Base-by-base conservation (phyloP, 2,797 vertebrate species). In the Spatula clypeata region DNA sequence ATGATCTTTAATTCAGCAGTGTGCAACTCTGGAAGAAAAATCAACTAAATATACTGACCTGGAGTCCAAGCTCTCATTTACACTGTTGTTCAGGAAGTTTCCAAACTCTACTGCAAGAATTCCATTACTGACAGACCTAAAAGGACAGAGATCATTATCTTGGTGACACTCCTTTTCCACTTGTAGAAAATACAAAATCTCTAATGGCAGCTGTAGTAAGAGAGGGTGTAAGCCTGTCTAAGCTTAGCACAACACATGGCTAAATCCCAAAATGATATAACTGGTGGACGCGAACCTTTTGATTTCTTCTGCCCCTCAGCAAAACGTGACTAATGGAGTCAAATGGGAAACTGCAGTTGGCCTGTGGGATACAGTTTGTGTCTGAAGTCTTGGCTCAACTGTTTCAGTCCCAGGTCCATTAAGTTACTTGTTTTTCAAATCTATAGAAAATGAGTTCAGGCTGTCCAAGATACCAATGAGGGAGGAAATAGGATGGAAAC, bases 81-180 rank as follows among this genome's bases (percentile, higher is more conserved):
- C 97, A 74, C 97, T 98, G 74, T 96, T 98, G 92, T 98, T 98
- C 53, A 99, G 96, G 67, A 98, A 97, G 95, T 97, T 97, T 88
- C 98, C 98, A 95, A 99, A 98, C 94, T 99, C 98, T 72, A 99
- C 76, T 11, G 99, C 99, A 93, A 99, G 94, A 62, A 99, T 96
- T 53, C 98, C 98, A 49, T 98, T 99, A 92, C 95, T 97, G 73
- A 99, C 95, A 82, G 98, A 98, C 96, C 99, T 99, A 94, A 15
- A 96, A 96, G 13, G 79, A 93, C 18, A 72, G 58, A 49, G 16
- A 77, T 57, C 8, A 55, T 92, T 62, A 64, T 13, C 13, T 34
- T n/a, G 34, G 54, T 66, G 27, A 90, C 17, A 55, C 76, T 67
- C 36, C 9, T 49, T 65, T 62, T 49, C 32, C 11, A 5, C 57